Base-by-base conservation (phyloP, 2,113 vertebrate genomes). In the Galbula dea region DNA sequence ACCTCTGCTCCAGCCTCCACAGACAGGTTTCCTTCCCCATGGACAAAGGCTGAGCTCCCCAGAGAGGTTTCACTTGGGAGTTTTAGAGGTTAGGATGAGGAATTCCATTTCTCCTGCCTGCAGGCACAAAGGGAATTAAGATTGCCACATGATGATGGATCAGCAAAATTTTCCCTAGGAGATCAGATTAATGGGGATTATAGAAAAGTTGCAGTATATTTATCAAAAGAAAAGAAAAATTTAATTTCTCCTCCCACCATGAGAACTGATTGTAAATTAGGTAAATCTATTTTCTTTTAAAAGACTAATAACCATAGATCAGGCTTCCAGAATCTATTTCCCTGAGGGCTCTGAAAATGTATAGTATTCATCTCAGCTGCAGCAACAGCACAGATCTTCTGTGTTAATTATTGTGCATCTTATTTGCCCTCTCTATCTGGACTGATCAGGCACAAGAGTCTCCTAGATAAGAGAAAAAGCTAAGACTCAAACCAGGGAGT, bases 161-260 rank as follows among this genome's bases (percentile, higher is more conserved):
- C 74, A 86, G 93, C 80, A 85, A 71, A 82, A 54, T 86, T 91
- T 91, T 57, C 74, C 65, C 91, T 46, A 10, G 73, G 97, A 97
- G 93, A 90, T 95, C 89, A 93, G 96, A 95, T 97, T 94, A 97
- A 95, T 96, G 83, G 96, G 91, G 91, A 97, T 97, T 97, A 97
- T 45, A 86, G 88, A 72, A 82, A 91, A 93, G 84, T 91, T 90
- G 79, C 45, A 83, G 74, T 90, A 32, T 77, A 93, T 94, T 96
- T 93, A 97, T 90, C 95, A 92, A 89, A 94, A 94, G 57, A 19
- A 55, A 80, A 73, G 49, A 15, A 59, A 67, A 89, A 79, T 85
- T 81, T 68, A 88, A 88, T 97, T 84, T 86, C 79, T 94, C 73
- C 75, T 89, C 90, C 80, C 88, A 79, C 78, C 81, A 75, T 94